Percentiles rank a stretch among this genome's conserved stretches.
Conservation (phyloP, 2,113 vertebrate species). For the Mesembrinibis cayennensis region DNA sequence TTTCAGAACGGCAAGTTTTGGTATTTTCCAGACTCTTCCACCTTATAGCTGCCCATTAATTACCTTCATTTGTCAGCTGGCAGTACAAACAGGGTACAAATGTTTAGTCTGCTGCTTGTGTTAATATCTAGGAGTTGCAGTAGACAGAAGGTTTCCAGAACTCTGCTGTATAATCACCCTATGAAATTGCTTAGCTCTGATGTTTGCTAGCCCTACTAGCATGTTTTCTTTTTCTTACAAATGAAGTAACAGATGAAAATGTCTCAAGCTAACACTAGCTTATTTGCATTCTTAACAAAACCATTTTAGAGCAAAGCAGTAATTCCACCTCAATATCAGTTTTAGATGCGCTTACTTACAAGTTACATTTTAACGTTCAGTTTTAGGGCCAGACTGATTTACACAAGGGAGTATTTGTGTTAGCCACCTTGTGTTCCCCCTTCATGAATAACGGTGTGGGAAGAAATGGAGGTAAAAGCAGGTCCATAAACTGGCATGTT, state of each 20-base stretch:
- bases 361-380: background rate
- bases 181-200: constrained; percentile 47
- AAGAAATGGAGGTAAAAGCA: background rate
- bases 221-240: constrained; percentile 39
- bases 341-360: background rate
- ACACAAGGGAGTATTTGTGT: background rate
- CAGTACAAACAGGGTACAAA: constrained; percentile 64
- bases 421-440: background rate
- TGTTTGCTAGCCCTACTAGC: constrained; percentile 16
- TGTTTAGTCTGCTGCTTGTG: constrained; percentile 79
- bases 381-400: background rate
- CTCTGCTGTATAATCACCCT: constrained; percentile 52
- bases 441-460: background rate
- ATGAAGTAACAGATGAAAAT: background rate
- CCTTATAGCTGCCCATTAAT: constrained; percentile 72
- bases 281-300: background rate
- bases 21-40: constrained; percentile 65
- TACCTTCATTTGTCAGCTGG: constrained; percentile 72
- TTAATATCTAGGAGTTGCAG: constrained; percentile 63
- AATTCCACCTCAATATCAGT: background rate
- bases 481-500: background rate
- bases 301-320: background rate
- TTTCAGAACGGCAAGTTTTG: constrained; percentile 50
- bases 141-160: constrained; percentile 68
- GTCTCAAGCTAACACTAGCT: background rate